Percentiles rank a stretch among this genome's conserved stretches.
Evolutionary conservation across 2,888 invertebrate genomes (phyloP).

Genomic region (Sinodicranocentrus sp.): DNA sequence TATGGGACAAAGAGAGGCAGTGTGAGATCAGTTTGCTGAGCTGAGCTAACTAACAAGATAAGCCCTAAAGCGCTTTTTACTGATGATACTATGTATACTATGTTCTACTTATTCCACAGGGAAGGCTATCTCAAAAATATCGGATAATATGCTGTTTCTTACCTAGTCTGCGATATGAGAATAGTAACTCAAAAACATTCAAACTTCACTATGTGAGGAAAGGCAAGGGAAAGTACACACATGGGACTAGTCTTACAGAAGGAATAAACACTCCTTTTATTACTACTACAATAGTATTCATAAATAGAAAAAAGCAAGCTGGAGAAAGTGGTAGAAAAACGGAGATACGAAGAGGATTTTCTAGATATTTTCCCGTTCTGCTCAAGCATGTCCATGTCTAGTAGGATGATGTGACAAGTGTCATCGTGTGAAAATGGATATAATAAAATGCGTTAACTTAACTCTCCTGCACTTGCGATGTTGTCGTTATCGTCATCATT

Average conservation of each 20-base stretch:
- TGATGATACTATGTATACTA: no score
- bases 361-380: neutral
- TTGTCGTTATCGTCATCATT: no score
- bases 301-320: neutral
- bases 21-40: no score
- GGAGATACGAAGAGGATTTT: neutral
- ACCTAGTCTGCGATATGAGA: neutral
- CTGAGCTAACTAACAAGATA: no score
- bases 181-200: neutral
- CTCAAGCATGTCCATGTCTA: neutral
- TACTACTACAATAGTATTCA: neutral
- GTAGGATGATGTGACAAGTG: constrained; percentile 20
- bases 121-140: neutral
- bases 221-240: neutral
- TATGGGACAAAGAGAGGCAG: no score
- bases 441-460: constrained; percentile 6
- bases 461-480: no score
- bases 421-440: constrained; percentile 21
- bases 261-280: neutral
- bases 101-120: no score
- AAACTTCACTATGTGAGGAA: neutral
- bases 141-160: neutral
- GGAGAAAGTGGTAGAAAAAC: no score
- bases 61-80: no score
- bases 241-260: neutral